Base-by-base conservation (phyloP, 2,113 vertebrate species). In the Myotis yumanensis region DNA sequence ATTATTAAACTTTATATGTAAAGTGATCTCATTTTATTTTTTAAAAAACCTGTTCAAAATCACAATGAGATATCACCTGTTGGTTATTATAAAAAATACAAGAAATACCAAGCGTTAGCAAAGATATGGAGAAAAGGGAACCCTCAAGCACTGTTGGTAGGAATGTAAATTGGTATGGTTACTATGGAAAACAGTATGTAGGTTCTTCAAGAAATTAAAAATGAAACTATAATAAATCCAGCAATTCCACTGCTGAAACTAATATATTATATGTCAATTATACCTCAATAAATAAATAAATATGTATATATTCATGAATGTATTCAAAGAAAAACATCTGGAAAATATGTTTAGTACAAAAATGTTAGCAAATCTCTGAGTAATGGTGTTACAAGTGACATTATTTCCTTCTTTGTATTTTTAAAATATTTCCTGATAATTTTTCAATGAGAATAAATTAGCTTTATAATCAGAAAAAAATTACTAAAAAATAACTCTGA, bases 351-450 rank as follows among this genome's bases (percentile, higher is more conserved):
- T 84, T 11, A 57, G 11, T 68, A 40, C 3, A 12, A 86, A 85
- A 89, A 85, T 89, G 22, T 76, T 37, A 95, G 15, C 32, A 93
- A 17, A 51, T 86, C 28, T 68, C 43, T 77, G 68, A 46, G 20
- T 43, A 81, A 40, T 51, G 0, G 11, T 43, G 77, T 85, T 81
- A 81, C 57, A 86, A 92, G 8, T 76, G 43, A 71, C 20, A 48
- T 75, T 48, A 37, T 81, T 81, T 84, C 51, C 43, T 83, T 77
- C 52, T 73, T 81, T 32, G 66, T 48, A 57, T 66, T 87, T 68
- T 77, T 22, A 37, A 91, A 15, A 91, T 62, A 83, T 93, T 88
- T 94, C 20, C 25, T 91, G 52, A 69, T 28, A 95, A 81, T 64
- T 91, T 90, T 93, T 16, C 16, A 85, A 62, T 62, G 25, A 69